Conservation (phyloP, 2,888 invertebrate genomes). For the Spodoptera exigua region DNA sequence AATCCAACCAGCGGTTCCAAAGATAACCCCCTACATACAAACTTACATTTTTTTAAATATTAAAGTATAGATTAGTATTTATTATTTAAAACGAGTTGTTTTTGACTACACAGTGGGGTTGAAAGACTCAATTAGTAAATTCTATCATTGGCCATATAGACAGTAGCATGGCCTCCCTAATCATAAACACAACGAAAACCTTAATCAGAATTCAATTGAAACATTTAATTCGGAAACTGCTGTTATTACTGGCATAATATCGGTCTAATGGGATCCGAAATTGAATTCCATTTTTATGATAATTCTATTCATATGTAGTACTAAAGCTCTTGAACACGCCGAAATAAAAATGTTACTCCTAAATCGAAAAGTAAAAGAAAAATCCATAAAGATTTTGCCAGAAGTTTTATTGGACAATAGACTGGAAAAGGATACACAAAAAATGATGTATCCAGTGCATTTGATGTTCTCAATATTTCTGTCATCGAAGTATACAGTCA, state of each 20-base stretch:
- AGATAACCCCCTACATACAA: too few relatives aligned
- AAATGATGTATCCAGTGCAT: slow-evolving; percentile 30
- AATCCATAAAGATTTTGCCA: not conserved
- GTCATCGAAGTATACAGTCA: slow-evolving; percentile 26
- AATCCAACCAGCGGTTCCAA: too few relatives aligned
- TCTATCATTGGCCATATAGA: too few relatives aligned
- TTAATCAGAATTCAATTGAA: not conserved
- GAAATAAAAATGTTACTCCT: not conserved
- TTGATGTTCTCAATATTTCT: slow-evolving; percentile 28
- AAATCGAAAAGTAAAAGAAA: not conserved
- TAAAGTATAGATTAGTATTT: too few relatives aligned
- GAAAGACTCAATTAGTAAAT: too few relatives aligned
- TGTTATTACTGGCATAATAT: too few relatives aligned
- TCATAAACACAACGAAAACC: not conserved
- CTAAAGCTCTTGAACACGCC: not conserved
- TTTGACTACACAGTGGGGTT: too few relatives aligned
- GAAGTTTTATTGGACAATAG: slow-evolving; percentile 26
- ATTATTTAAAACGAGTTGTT: too few relatives aligned
- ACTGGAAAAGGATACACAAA: slow-evolving; percentile 29
- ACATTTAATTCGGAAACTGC: too few relatives aligned
- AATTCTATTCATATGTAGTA: not conserved
- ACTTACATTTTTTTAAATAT: too few relatives aligned
- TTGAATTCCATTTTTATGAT: not conserved
- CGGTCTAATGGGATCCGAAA: too few relatives aligned
- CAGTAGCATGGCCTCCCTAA: too few relatives aligned